These are phyloP conservation scores for Cercocebus atys DNA, from an alignment of 2,113 vertebrate genomes.

Conservation along the genomic window DNA sequence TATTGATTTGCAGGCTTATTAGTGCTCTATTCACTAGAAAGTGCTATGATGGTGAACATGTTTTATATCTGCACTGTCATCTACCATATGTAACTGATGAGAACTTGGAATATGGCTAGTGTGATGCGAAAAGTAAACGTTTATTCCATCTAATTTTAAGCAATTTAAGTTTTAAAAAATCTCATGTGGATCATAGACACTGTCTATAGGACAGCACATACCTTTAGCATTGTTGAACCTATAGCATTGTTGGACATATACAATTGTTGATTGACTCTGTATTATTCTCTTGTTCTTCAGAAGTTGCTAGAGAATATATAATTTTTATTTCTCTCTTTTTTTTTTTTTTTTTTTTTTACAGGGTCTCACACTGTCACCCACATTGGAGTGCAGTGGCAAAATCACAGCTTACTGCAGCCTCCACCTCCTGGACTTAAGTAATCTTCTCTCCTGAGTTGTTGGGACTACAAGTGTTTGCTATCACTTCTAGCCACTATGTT, in stretches of 20 bases:
- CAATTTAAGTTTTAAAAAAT: background rate
- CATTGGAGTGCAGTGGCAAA: too few species aligned
- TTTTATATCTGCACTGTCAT: background rate
- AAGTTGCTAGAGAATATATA: background rate
- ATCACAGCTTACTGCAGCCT: too few species aligned
- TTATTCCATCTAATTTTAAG: background rate
- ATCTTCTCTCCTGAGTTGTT: too few species aligned
- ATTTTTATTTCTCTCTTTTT: background rate
- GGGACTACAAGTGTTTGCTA: too few species aligned
- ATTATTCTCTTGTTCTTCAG: background rate
- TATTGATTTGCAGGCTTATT: background rate
- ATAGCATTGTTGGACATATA: background rate
- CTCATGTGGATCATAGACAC: background rate
- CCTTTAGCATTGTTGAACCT: background rate
- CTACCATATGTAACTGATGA: accelerated
- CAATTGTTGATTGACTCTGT: background rate
- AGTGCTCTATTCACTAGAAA: background rate
- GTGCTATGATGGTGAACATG: background rate
- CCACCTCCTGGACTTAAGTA: too few species aligned
- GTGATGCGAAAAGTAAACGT: background rate
- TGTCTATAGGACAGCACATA: background rate
- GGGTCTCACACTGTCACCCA: too few species aligned
- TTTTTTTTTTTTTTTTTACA: too few species aligned
- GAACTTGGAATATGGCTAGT: background rate
- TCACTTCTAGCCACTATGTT: too few species aligned